Evolutionary conservation across 2,113 vertebrate genomes (phyloP), one percentile per base, ranked within the genome.

Genomic region (Tyto alba): DNA sequence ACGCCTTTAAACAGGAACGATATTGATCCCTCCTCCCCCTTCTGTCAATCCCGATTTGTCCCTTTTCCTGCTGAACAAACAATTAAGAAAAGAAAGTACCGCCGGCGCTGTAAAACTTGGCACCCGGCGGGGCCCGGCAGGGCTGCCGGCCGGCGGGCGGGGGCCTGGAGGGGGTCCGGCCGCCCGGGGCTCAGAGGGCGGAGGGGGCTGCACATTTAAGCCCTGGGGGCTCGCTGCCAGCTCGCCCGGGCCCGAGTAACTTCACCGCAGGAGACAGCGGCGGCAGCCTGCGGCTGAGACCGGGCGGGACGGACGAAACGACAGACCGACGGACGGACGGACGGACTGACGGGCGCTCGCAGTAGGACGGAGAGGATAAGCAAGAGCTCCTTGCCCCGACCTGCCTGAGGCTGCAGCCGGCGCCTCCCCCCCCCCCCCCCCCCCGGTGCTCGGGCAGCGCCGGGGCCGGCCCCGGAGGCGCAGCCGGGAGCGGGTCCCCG

Each of bases 1-100:
- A 74, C 41, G 76, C 84, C 80, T 93, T 95, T 90, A 90, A 95
- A 95, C 73, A 76, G 90, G 77, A 86, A 81, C 5, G 64, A 67
- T 96, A 96, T 95, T 64, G 96, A 94, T 96, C 86, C 92, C 92
- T 94, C 91, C 96, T 81, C 85, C 88, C 88, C 48, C 73, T 92
- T 86, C 88, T 90, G 92, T 90, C 92, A 93, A 81, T 95, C 92
- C 74, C 83, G 60, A 94, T 92, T 96, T 95, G 93, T 96, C 86
- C 95, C 95, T 90, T 93, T 86, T 71, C 86, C 56, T 68, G 64
- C 82, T 62, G 85, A 94, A 92, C 92, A 90, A 95, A 95, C 93
- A 95, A 96, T 96, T 96, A 97, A 86, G 88, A 15, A 27, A 69
- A 79, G 81, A 95, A 96, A 95, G 88, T 94, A 59, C 53, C 3